Percentiles rank a stretch among this genome's conserved stretches.
Evolutionary conservation across 2,888 invertebrate species (phyloP).

Genomic region (Lasioglossum calceatum): DNA sequence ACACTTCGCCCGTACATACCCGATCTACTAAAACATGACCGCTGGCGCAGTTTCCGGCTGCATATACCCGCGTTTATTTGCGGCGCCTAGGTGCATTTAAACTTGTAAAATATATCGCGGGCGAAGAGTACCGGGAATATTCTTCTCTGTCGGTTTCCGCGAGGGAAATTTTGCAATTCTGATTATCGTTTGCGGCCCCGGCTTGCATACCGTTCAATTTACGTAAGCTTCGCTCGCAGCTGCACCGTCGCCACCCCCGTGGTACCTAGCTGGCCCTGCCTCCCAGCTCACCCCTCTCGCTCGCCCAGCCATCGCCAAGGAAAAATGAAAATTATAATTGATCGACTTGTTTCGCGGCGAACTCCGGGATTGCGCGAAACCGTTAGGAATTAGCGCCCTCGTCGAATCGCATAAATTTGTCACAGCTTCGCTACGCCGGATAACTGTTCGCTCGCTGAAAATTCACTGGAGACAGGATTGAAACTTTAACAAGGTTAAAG

Average conservation of each 20-base stretch:
- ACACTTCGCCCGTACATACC: not conserved
- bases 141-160: conserved; percentile 43
- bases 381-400: conserved; percentile 23
- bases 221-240: conserved; percentile 41
- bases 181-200: conserved; percentile 40
- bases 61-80: conserved; percentile 34
- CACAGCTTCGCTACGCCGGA: conserved; percentile 1
- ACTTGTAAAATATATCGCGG: conserved; percentile 45
- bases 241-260: not conserved
- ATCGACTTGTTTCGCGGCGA: conserved; percentile 32
- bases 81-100: conserved; percentile 44
- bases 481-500: conserved; percentile 3
- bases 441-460: not conserved
- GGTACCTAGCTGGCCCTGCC: not conserved
- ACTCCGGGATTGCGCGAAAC: conserved; percentile 19
- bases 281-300: not conserved
- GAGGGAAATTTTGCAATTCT: conserved; percentile 59
- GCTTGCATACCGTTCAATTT: conserved; percentile 42
- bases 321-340: conserved; percentile 42
- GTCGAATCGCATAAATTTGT: conserved; percentile 30
- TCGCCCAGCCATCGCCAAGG: not conserved
- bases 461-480: conserved; percentile 5
- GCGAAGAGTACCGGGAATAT: conserved; percentile 37
- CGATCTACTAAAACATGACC: conserved; percentile 25
- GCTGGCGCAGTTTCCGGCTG: not conserved